A percentile compares a stretch with the other conserved stretches of the same genome.
Conservation (phyloP, 2,888 invertebrate species). For the Zele albiditarsus region DNA sequence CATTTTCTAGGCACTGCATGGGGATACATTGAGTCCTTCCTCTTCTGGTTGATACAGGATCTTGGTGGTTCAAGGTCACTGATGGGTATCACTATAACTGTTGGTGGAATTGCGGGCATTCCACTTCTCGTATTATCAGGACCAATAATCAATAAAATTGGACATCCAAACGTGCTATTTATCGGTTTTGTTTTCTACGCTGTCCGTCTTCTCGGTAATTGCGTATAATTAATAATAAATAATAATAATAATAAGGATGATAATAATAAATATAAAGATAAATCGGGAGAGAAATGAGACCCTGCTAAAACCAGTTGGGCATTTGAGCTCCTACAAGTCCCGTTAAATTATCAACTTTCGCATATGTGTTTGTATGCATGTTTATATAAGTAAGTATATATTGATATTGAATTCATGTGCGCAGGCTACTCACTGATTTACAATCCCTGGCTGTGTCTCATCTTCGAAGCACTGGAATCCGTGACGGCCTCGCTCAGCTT, state of each 20-base stretch:
- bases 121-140: conserved; percentile 85
- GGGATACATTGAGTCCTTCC: conserved; percentile 88
- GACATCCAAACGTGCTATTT: conserved; percentile 85
- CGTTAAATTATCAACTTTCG: conserved; percentile 14
- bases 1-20: conserved; percentile 81
- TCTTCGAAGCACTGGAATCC: conserved; percentile 86
- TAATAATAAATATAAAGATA: not conserved
- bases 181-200: conserved; percentile 86
- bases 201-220: conserved; percentile 80
- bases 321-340: not conserved
- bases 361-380: not conserved
- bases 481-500: conserved; percentile 84
- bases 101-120: conserved; percentile 84
- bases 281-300: not conserved
- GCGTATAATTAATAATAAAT: conserved; percentile 39
- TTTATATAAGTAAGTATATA: not conserved
- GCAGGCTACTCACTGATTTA: conserved; percentile 83
- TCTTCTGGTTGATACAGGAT: conserved; percentile 87
- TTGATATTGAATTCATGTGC: conserved; percentile 33
- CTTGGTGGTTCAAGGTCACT: conserved; percentile 83
- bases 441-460: conserved; percentile 83
- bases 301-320: not conserved
- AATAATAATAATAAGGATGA: conserved; percentile 9
- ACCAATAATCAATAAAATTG: conserved; percentile 82
- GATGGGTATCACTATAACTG: conserved; percentile 87